A percentile compares a stretch with the other conserved stretches of the same genome.
These are phyloP conservation scores for Cervus canadensis DNA, from an alignment of 2,113 vertebrate species.

Conservation along the genomic window DNA sequence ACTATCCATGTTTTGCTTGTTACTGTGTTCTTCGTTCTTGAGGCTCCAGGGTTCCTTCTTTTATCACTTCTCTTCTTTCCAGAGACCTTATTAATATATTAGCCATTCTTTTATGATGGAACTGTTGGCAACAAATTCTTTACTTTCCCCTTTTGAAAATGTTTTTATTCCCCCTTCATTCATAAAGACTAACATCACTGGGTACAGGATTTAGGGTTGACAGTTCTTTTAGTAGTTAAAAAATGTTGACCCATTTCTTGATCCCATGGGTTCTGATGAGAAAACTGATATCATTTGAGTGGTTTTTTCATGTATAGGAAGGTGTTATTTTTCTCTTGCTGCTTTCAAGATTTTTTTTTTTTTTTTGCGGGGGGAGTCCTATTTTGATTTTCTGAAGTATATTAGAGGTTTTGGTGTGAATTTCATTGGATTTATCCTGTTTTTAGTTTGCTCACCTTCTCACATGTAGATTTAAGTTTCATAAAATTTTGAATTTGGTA, in stretches of 20 bases:
- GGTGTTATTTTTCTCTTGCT: background rate
- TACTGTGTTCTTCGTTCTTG: background rate
- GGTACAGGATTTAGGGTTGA: background rate
- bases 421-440: background rate
- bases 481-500: background rate
- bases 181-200: background rate
- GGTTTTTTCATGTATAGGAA: background rate
- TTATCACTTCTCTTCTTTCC: background rate
- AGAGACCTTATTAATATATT: background rate
- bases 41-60: background rate
- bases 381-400: background rate
- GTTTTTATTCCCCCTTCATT: background rate
- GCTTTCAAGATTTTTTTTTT: background rate
- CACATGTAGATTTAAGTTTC: background rate
- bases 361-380: background rate
- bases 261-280: background rate
- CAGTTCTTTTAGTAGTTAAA: background rate
- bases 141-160: background rate
- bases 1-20: background rate
- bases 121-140: background rate
- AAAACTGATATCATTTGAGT: background rate
- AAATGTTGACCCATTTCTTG: background rate
- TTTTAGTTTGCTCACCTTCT: background rate
- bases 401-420: background rate
- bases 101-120: background rate